A percentile compares a stretch with the other conserved stretches of the same genome.
These are phyloP conservation scores for Phacellophora camtschatica DNA, from an alignment of 30 jellyfish, hydroid and myxozoan genomes.

Conservation along the genomic window DNA sequence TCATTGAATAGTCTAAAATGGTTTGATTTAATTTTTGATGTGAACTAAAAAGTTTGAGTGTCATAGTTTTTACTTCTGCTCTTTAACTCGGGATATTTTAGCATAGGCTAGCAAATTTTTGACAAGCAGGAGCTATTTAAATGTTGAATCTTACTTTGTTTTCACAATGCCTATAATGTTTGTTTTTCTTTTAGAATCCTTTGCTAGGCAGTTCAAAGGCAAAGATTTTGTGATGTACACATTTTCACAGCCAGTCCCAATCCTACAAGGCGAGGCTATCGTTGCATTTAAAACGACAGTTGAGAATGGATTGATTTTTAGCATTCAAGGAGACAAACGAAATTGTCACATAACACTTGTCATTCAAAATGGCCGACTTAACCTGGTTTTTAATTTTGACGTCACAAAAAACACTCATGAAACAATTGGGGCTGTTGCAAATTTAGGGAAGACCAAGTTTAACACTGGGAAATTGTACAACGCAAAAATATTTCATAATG, in stretches of 20 bases:
- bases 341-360: constrained; percentile 54
- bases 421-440: neutral
- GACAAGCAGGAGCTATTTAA: too few species aligned
- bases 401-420: neutral
- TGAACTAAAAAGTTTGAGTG: too few species aligned
- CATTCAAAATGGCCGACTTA: constrained; percentile 32
- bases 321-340: constrained; percentile 52
- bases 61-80: too few species aligned
- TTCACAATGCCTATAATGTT: too few species aligned
- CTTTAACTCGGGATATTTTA: too few species aligned
- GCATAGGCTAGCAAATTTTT: too few species aligned
- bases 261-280: constrained; percentile 39
- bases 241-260: constrained; percentile 13
- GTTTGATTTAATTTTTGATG: too few species aligned
- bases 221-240: constrained; percentile 18
- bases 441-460: neutral
- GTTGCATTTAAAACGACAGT: constrained; percentile 45
- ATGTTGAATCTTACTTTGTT: too few species aligned
- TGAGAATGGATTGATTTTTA: constrained; percentile 29
- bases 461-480: constrained; percentile 38
- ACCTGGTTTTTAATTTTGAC: constrained; percentile 26
- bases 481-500: constrained; percentile 28
- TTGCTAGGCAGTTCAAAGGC: constrained; percentile 27
- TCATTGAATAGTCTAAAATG: too few species aligned
- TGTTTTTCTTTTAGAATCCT: constrained; percentile 18